These are phyloP conservation scores for Gobio occitaniae DNA, from an alignment of 2,797 vertebrate species.

Conservation along the genomic window DNA sequence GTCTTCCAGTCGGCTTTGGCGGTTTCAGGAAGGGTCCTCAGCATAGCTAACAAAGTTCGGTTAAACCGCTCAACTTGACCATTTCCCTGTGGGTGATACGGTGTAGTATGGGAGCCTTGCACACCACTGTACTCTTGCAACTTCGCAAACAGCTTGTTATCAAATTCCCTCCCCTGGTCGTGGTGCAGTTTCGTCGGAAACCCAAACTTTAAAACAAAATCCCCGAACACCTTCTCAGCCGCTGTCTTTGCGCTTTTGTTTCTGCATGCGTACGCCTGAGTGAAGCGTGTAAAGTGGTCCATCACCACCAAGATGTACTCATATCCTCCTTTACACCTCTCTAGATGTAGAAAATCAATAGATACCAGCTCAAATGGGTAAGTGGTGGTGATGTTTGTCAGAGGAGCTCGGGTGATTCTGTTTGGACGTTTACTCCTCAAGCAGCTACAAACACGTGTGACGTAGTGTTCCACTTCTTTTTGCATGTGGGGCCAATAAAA, in stretches of 20 bases:
- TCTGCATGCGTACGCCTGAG: constrained; percentile 32
- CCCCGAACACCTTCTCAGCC: constrained; percentile 49
- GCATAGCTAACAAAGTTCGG: constrained; percentile 30
- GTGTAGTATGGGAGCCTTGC: not conserved
- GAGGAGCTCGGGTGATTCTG: too few relatives aligned
- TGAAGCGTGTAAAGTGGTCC: too few relatives aligned
- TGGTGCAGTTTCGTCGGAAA: not conserved
- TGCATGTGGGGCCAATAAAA: too few relatives aligned
- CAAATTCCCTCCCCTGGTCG: constrained; percentile 36
- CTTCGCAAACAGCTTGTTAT: constrained; percentile 33
- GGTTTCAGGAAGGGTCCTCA: constrained; percentile 7
- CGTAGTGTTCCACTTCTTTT: too few relatives aligned
- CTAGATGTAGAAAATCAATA: too few relatives aligned
- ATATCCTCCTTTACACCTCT: too few relatives aligned
- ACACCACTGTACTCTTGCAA: constrained; percentile 31
- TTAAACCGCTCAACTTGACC: not conserved
- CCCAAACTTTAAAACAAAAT: constrained; percentile 49
- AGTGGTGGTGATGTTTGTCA: too few relatives aligned
- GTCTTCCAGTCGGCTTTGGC: too few relatives aligned
- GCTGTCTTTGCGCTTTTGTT: constrained; percentile 47
- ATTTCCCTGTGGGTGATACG: not conserved
- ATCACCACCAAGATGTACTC: too few relatives aligned
- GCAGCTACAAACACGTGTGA: too few relatives aligned
- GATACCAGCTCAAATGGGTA: too few relatives aligned
- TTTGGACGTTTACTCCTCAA: too few relatives aligned